Conservation (phyloP, 2,797 vertebrate species). For the Xyrichtys novacula region DNA sequence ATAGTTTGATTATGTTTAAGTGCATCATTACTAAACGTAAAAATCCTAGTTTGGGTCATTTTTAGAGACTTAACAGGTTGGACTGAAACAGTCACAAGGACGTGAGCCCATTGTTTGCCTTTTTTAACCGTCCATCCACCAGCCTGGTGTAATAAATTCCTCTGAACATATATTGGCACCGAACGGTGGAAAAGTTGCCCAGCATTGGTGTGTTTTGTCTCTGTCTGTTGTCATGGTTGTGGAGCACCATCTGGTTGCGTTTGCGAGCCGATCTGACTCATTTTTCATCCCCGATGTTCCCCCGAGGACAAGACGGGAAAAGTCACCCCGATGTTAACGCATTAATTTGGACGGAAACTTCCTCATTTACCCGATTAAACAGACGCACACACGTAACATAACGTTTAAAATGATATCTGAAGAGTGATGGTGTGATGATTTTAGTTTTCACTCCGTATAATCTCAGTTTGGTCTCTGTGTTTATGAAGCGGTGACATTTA, state of each 20-base stretch:
- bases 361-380: not conserved
- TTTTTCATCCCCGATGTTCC: not conserved
- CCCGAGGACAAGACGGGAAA: not conserved
- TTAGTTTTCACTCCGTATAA: not conserved
- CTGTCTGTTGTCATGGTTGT: not conserved
- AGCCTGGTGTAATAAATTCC: no score
- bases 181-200: no score
- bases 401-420: not conserved
- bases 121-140: no score
- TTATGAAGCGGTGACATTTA: constrained; percentile 50
- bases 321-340: not conserved
- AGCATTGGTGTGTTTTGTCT: not conserved
- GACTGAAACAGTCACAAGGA: no score
- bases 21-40: no score
- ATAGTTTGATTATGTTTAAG: no score
- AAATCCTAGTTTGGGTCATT: no score
- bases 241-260: not conserved
- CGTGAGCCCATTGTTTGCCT: no score
- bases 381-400: not conserved
- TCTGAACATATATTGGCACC: no score
- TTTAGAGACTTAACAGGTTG: no score
- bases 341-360: not conserved
- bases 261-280: not conserved
- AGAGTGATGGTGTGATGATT: constrained; percentile 17
- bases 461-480: constrained; percentile 12